These are phyloP conservation scores for Chiloscyllium punctatum DNA, from an alignment of 2,797 vertebrate species.

Conservation along the genomic window DNA sequence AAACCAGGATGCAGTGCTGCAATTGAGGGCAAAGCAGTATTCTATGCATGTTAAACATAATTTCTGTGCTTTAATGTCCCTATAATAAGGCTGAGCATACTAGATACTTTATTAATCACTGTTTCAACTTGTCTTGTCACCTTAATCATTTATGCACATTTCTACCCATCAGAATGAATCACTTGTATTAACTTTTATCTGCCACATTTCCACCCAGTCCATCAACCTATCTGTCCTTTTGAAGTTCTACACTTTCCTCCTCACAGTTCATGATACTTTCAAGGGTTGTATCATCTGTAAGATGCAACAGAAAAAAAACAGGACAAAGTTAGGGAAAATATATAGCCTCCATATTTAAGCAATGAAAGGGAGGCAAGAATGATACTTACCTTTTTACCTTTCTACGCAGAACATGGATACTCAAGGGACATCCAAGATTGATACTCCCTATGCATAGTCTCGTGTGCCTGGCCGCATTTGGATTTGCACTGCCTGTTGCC, in stretches of 20 bases:
- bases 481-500: slow-evolving; percentile 82
- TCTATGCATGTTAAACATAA: no score
- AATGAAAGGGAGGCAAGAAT: background rate
- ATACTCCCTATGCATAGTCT: slow-evolving; percentile 78
- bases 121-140: background rate
- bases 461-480: slow-evolving; percentile 80
- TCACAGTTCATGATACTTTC: no score
- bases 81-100: background rate
- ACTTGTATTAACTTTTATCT: no score
- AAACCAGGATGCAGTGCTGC: no score
- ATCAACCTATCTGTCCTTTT: no score
- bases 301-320: background rate
- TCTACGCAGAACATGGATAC: slow-evolving; percentile 66
- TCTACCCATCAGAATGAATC: no score
- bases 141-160: background rate
- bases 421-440: slow-evolving; percentile 66
- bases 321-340: background rate
- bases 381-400: background rate
- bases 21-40: no score
- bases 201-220: no score
- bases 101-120: background rate
- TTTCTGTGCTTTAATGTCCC: no score
- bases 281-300: no score
- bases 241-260: no score
- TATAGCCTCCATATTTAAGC: background rate